Conservation (phyloP, 2,888 invertebrate genomes). For the Eilema depressum region DNA sequence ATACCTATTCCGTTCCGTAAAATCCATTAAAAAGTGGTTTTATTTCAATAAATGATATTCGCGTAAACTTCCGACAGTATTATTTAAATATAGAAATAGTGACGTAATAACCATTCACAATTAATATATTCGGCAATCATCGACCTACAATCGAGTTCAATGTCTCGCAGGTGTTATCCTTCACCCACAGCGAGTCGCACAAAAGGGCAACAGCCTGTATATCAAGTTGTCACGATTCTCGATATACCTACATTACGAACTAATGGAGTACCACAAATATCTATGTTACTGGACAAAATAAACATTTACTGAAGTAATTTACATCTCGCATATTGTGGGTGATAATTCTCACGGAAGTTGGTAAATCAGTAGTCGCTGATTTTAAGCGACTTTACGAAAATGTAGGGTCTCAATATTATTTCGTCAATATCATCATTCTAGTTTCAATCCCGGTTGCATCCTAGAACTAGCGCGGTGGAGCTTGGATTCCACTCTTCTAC, state of each 20-base stretch:
- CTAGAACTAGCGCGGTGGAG: no score
- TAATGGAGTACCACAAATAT: background rate
- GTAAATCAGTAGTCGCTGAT: background rate
- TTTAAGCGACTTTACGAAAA: background rate
- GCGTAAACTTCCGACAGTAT: background rate
- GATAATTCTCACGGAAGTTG: slow-evolving; percentile 33
- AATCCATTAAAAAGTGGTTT: no score
- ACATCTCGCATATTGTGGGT: slow-evolving; percentile 6
- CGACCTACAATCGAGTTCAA: slow-evolving; percentile 25
- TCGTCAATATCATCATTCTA: no score
- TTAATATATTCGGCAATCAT: slow-evolving; percentile 13
- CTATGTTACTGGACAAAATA: slow-evolving; percentile 2
- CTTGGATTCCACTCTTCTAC: no score
- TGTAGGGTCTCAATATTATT: background rate
- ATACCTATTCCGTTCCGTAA: no score
- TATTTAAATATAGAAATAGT: background rate
- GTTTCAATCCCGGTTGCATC: no score
- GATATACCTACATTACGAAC: background rate
- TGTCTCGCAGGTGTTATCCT: slow-evolving; percentile 15
- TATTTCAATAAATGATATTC: no score
- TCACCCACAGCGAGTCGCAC: slow-evolving; percentile 9
- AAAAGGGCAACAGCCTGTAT: slow-evolving; percentile 35
- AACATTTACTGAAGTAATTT: slow-evolving; percentile 18
- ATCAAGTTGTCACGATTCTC: slow-evolving; percentile 38
- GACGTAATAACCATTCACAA: background rate